Conservation (phyloP, 2,113 vertebrate genomes). For the Hemibagrus wyckioides region DNA sequence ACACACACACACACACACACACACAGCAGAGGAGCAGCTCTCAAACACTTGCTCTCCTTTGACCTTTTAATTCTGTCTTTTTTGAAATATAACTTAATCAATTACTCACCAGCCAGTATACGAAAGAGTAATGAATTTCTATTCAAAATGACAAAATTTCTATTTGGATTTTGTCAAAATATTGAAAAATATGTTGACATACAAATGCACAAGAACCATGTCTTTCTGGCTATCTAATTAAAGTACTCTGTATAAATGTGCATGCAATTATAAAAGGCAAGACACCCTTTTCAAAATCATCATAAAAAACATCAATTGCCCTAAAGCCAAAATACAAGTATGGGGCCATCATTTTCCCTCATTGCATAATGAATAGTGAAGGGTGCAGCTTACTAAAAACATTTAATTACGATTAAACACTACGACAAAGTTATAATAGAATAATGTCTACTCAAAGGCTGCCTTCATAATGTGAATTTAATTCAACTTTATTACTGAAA, state of each 20-base stretch:
- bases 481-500: slow-evolving; percentile 33
- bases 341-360: background rate
- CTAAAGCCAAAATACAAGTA: background rate
- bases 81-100: background rate
- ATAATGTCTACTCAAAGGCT: background rate
- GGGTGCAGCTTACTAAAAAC: background rate
- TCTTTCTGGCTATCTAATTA: background rate
- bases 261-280: background rate
- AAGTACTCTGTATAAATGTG: background rate
- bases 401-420: background rate
- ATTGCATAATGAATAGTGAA: background rate
- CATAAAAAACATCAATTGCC: background rate
- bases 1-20: background rate
- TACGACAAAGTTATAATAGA: background rate
- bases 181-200: background rate
- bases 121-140: background rate
- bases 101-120: background rate
- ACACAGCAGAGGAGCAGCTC: background rate
- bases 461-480: background rate
- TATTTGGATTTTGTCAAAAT: slow-evolving; percentile 19
- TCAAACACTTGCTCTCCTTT: background rate
- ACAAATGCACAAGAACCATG: background rate
- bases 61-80: slow-evolving; percentile 2
- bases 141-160: background rate
- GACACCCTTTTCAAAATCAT: background rate